Evolutionary conservation across 1,140 invertebrate species (phyloP), one percentile per base, ranked within the genome.

Genomic region (Acromyrmex heyeri): DNA sequence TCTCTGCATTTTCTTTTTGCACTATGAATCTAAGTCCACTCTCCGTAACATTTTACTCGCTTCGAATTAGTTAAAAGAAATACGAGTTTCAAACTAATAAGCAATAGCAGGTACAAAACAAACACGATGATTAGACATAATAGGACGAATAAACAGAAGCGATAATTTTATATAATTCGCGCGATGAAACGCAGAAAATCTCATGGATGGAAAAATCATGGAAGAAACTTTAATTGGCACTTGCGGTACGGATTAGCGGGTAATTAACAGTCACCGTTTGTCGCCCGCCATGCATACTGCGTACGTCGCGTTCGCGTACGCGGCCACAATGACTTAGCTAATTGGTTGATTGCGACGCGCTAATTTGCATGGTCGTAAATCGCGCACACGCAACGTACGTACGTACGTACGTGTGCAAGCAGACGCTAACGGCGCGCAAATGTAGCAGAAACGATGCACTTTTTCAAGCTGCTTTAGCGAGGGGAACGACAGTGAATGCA

Each of bases 301-400:
- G 55, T 76, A 82, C 65, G 34, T 55, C 27, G 55, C 24, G 18
- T 77, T 76, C 34, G 59, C 76, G 64, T 87, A 89, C 79, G 89
- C 85, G 85, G 62, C 65, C 88, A 90, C 91, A 92, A 92, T 92
- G 92, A 92, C 77, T 92, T 87, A 89, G 88, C 92, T 93, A 93
- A 93, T 93, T 93, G 93, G 92, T 93, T 93, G 93, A 93, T 93
- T 93, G 89, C 91, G 87, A 87, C 86, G 87, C 38, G 90, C 87
- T 91, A 89, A 93, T 93, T 93, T 92, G 85, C 92, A 92, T 91
- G 79, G 76, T 69, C 87, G 86, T 92, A 93, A 93, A 93, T 93
- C 87, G 87, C 79, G 70, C n/a, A 14, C 78, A 75, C 57, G 57
- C 30, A 65, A 27, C 3, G 30, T 75, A 70, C 67, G 16, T 7